phyloP scores from a whole-genome alignment of 2,888 invertebrate species.

The Cantharis nigra region DNA sequence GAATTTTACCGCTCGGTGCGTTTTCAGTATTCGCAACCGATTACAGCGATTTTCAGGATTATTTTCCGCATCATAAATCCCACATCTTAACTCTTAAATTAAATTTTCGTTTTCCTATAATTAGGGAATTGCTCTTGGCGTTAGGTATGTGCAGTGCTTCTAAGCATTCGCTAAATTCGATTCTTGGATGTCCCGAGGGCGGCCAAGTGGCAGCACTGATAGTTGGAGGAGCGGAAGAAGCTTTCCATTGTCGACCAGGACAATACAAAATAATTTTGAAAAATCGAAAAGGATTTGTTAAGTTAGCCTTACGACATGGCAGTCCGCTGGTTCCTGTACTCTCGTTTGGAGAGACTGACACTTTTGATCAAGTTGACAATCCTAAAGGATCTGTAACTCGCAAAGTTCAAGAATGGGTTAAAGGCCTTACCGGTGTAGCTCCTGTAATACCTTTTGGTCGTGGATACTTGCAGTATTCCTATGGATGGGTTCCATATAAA shows the following conservation, averaged over 20 bases:
- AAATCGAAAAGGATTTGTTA: constrained; percentile 67
- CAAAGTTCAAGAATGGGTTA: constrained; percentile 70
- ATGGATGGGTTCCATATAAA: constrained; percentile 83
- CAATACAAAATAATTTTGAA: constrained; percentile 74
- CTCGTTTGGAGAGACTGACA: constrained; percentile 88
- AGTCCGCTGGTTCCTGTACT: constrained; percentile 85
- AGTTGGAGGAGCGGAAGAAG: constrained; percentile 90
- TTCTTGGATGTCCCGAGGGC: constrained; percentile 59
- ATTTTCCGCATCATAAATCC: constrained; percentile 59
- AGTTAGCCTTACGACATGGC: constrained; percentile 58
- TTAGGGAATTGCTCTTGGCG: constrained; percentile 67
- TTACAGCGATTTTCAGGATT: constrained; percentile 55
- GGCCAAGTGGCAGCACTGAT: constrained; percentile 74
- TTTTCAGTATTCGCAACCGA: constrained; percentile 81
- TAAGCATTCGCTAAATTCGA: constrained; percentile 67
- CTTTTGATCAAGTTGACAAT: constrained; percentile 77
- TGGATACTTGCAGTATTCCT: constrained; percentile 90
- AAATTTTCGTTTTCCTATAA: constrained; percentile 74
- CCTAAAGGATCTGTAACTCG: constrained; percentile 72
- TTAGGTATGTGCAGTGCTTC: constrained; percentile 65
- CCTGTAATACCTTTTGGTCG: constrained; percentile 79
- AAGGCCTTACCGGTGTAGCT: constrained; percentile 71
- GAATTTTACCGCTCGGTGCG: constrained; percentile 76
- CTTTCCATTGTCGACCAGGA: constrained; percentile 80
- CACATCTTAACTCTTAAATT: constrained; percentile 62